Base-by-base conservation (phyloP, 2,113 vertebrate species). In the Dipodomys merriami region DNA sequence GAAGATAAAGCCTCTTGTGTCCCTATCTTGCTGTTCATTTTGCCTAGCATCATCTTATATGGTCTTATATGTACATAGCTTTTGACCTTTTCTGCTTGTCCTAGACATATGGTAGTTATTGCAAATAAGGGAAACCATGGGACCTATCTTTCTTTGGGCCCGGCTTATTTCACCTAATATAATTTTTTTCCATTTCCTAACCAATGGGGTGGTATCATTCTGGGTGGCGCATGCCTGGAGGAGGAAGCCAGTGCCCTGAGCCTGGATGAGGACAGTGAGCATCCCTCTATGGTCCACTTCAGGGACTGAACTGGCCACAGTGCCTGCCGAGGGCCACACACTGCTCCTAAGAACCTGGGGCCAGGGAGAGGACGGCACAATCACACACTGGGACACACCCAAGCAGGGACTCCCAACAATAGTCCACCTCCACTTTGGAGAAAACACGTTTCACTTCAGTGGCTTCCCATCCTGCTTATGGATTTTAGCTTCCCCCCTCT, bases 241-340 rank as follows among this genome's bases (percentile, higher is more conserved):
- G 99, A 99, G 0, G 99, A 99, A 97, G 97, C 99, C 92, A 98
- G 87, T 64, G 97, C 99, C 4, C 97, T 99, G 80, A 98, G 98
- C 87, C 86, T 99, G 83, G 99, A 99, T 0, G 99, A 99, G 23
- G 99, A 99, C 97, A 99, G 99, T 10, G 99, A 99, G 96, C 99
- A 99, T 80, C 99, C 99, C 30, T 99, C 99, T 2, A 99, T 99
- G 98, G 99, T 99, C 96, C 99, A 99, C 19, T 98, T 99, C 97
- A 99, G 99, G 0, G 99, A 99, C 97, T 99, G 87, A 98, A 68
- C 89, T 82, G 83, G 96, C 91, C 97, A 96, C 95, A 93, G 96
- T 96, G 96, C 97, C 97, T 97, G 97, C 97, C 96, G 97, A 97
- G 97, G 96, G 96, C 96, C 96, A 95, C 96, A 98, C 97, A 97